Base-by-base conservation (phyloP, 2,113 vertebrate genomes). In the Sphaerodactylus townsendi region DNA sequence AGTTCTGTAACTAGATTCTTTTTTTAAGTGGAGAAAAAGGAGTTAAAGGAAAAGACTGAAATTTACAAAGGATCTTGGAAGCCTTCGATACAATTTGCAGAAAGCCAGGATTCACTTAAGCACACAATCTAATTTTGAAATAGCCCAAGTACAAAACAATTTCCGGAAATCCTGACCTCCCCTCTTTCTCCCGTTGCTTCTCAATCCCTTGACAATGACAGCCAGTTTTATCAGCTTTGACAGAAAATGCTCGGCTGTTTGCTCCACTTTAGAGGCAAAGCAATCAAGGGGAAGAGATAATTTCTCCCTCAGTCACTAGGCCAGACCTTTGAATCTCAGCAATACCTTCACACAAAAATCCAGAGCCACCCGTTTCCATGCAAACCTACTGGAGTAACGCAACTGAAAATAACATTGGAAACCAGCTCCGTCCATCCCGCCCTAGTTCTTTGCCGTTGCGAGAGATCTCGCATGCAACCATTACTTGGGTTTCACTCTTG, bases 1-100 rank as follows among this genome's bases (percentile, higher is more conserved):
- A 7, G 23, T 62, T 2, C 59, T 62, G 9, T 62, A 28, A 62
- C 23, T 9, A 62, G 25, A 62, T 5, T 28, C 5, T 1, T 28
- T 28, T 4, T 64, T 30, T 19, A 56, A 19, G 53, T 28, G 10
- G 35, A 35, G 10, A 68, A 53, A 33, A 13, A 5, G 65, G 77
- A 13, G 3, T 41, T 0, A 3, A 11, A 13, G 21, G 1, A 9
- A 4, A 73, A 41, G 11, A 62, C 14, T 65, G 68, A 44, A 44
- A 10, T 41, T 48, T 81, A 4, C 50, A 33, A 72, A 30, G 37
- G 5, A 25, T 46, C 23, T 33, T 14, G 75, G 7, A 15, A 50
- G 77, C 8, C 48, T 39, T 10, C 39, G 13, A 83, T 83, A 65
- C 48, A 87, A 79, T 83, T 81, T 81, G 71, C 62, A 75, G 70